Percentiles rank a stretch among this genome's conserved stretches.
phyloP scores from a whole-genome alignment of 2,797 vertebrate genomes.

The Sciurus vulgaris region DNA sequence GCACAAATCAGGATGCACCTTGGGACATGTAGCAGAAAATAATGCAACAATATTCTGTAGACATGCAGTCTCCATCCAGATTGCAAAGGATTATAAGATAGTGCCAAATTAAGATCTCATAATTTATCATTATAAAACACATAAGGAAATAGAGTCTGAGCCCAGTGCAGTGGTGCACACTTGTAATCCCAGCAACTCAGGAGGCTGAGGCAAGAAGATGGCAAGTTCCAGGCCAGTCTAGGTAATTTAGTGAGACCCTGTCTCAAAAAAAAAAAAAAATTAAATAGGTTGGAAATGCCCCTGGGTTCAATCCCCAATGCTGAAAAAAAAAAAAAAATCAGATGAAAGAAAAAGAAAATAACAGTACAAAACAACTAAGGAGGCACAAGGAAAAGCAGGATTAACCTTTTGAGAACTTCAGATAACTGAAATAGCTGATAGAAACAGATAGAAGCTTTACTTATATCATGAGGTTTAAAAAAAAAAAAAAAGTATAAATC shows the following conservation, averaged over 20 bases:
- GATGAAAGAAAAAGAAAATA: background rate
- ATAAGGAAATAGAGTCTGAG: constrained; percentile 10
- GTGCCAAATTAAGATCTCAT: background rate
- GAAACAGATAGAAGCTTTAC: background rate
- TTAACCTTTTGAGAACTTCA: background rate
- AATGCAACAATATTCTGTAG: background rate
- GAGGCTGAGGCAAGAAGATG: no score
- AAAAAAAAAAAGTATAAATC: background rate
- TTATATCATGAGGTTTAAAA: background rate
- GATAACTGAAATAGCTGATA: background rate
- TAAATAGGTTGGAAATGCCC: no score
- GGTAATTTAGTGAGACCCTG: no score
- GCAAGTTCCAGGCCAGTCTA: no score
- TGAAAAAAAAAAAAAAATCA: no score
- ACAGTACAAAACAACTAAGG: background rate
- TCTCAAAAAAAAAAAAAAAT: no score
- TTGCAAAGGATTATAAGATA: background rate
- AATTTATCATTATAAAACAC: background rate
- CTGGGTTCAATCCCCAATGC: background rate
- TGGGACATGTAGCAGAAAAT: background rate
- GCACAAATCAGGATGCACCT: background rate
- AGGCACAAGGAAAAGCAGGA: background rate
- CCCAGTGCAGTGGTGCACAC: no score
- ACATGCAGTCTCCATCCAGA: background rate
- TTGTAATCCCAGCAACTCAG: no score